Evolutionary conservation across 2,888 invertebrate species (phyloP).

Genomic region (Tyria jacobaeae): DNA sequence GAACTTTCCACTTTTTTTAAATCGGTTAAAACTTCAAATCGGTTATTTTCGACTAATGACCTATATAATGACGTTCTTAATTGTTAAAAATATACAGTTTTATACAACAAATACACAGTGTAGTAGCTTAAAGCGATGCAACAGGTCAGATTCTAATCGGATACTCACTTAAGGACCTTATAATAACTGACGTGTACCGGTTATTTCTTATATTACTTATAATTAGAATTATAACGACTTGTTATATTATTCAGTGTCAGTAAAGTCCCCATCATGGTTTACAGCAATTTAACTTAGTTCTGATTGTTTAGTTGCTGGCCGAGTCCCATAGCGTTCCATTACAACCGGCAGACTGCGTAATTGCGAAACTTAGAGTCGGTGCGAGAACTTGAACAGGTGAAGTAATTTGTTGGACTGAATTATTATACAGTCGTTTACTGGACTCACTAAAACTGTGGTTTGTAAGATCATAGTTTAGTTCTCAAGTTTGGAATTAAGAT

Average conservation of each 20-base stretch:
- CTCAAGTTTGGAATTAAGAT: conserved; percentile 2
- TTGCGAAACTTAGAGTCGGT: conserved; percentile 48
- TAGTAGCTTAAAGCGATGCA: no score
- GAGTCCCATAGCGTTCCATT: conserved; percentile 35
- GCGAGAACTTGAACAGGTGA: conserved; percentile 47
- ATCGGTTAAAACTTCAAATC: no score
- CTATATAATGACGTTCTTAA: no score
- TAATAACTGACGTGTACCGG: no score
- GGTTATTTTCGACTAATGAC: no score
- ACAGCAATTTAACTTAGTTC: conserved; percentile 40
- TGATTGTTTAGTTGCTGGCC: conserved; percentile 38
- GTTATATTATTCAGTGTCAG: background rate
- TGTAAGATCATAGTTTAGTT: conserved; percentile 15
- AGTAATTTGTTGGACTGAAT: conserved; percentile 48
- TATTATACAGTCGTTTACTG: conserved; percentile 26
- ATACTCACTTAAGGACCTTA: no score
- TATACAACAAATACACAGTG: no score
- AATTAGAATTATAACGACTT: background rate
- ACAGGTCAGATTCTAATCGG: no score
- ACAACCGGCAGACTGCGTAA: conserved; percentile 47
- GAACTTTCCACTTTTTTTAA: no score
- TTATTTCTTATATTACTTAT: background rate
- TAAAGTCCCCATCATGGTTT: conserved; percentile 4
- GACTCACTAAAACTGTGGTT: conserved; percentile 15
- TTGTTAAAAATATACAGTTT: no score